Base-by-base conservation (phyloP, 2,797 vertebrate species). In the Sarcoramphus papa region DNA sequence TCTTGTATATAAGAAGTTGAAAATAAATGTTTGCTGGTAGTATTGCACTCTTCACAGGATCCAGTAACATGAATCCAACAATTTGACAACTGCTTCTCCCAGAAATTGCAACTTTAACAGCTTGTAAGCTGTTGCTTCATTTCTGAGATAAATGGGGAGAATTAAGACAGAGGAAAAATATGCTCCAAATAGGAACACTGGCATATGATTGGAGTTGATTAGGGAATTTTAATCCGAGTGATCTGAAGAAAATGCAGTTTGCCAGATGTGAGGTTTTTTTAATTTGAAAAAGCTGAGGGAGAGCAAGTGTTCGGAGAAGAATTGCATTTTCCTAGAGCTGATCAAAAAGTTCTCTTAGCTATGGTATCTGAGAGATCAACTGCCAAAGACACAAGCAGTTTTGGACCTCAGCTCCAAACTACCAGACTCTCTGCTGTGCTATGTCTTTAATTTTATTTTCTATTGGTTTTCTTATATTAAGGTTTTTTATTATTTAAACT, bases 211-310 rank as follows among this genome's bases (percentile, higher is more conserved):
- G 51, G 37, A 84, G 24, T 16, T 54, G 22, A 89, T 62, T 43
- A 43, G 14, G 24, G 31, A 62, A 47, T 62, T 85, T 79, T 54
- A 88, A 76, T 48, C n/a, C 1, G 2, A 54, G 33, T 21, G 27
- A 85, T 63, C 16, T 54, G 35, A 92, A 92, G 28, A 83, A 90
- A 90, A 81, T 41, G 28, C 25, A 57, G 19, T 60, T 84, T 78
- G 10, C 10, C 48, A 81, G 21, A 21, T 35, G 12, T 13, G 35
- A 8, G 3, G 0, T 10, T 0, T 4, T n/a, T 37, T 53, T 43
- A 4, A 45, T 25, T 68, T 62, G 21, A 53, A 95, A 89, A 70
- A 77, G 12, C 7, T 63, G 22, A 84, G 24, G 27, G 17, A 81
- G 5, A 81, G 4, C 25, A 68, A 76, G 19, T 31, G 8, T 57